These are phyloP conservation scores for Flabesymbios commensalis DNA, from an alignment of 2,888 invertebrate species.

Conservation along the genomic window DNA sequence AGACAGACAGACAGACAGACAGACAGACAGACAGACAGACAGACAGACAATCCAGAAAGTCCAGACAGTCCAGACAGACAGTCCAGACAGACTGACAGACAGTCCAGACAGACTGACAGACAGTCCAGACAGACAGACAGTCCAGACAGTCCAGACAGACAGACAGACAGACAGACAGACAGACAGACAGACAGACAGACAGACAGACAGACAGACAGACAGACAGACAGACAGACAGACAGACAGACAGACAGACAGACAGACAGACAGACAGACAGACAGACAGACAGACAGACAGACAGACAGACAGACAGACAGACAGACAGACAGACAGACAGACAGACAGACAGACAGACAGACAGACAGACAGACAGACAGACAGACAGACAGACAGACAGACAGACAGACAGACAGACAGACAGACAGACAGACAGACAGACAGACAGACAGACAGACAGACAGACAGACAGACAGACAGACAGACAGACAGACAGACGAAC, in stretches of 20 bases:
- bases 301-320: constrained; percentile 13
- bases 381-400: constrained; percentile 8
- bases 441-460: constrained; percentile 6
- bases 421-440: constrained; percentile 7
- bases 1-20: constrained; percentile 7
- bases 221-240: constrained; percentile 12
- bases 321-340: constrained; percentile 11
- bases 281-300: constrained; percentile 12
- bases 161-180: constrained; percentile 8
- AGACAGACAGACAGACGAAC: constrained; percentile 16
- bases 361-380: constrained; percentile 8
- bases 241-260: constrained; percentile 15
- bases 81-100: not conserved
- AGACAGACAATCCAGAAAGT: too few relatives aligned
- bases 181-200: constrained; percentile 10
- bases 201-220: constrained; percentile 3
- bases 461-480: constrained; percentile 14
- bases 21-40: constrained; percentile 14
- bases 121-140: too few relatives aligned
- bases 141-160: constrained; percentile 2
- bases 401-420: constrained; percentile 8
- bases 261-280: constrained; percentile 18
- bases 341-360: constrained; percentile 8
- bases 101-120: too few relatives aligned
- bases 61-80: too few relatives aligned